Percentiles rank a stretch among this genome's conserved stretches.
Conservation (phyloP, 2,797 vertebrate species). For the Epinephelus coioides region DNA sequence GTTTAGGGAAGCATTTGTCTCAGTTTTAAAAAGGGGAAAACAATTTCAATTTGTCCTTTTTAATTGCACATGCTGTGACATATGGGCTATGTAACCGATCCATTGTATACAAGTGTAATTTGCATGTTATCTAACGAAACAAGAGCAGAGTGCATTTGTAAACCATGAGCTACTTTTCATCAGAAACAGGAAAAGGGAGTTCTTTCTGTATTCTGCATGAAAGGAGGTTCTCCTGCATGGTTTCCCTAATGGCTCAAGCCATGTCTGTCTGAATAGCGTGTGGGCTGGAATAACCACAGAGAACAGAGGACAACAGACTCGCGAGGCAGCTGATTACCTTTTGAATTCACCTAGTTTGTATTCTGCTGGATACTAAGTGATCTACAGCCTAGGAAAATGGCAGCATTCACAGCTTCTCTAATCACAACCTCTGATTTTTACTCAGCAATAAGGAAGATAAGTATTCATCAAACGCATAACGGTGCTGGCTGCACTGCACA, state of each 20-base stretch:
- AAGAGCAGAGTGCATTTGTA: background rate
- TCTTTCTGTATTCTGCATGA: slow-evolving; percentile 27
- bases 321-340: background rate
- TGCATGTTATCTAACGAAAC: background rate
- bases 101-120: background rate
- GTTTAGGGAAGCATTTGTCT: background rate
- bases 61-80: background rate
- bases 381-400: background rate
- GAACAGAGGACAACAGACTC: background rate
- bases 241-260: slow-evolving; percentile 58
- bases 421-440: background rate
- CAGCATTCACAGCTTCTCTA: background rate
- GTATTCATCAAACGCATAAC: background rate
- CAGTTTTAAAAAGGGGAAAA: background rate
- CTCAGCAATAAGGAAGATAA: background rate
- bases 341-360: slow-evolving; percentile 27
- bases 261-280: slow-evolving; percentile 29
- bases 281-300: slow-evolving; percentile 26
- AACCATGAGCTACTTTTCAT: slow-evolving; percentile 1
- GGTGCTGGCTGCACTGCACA: background rate
- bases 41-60: background rate
- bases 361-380: slow-evolving; percentile 8
- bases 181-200: slow-evolving; percentile 28
- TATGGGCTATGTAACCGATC: background rate
- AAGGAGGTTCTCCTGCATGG: slow-evolving; percentile 60